Percentiles rank a stretch among this genome's conserved stretches.
Evolutionary conservation across 2,888 invertebrate species (phyloP).

Genomic region (Trachelus iudaicus): DNA sequence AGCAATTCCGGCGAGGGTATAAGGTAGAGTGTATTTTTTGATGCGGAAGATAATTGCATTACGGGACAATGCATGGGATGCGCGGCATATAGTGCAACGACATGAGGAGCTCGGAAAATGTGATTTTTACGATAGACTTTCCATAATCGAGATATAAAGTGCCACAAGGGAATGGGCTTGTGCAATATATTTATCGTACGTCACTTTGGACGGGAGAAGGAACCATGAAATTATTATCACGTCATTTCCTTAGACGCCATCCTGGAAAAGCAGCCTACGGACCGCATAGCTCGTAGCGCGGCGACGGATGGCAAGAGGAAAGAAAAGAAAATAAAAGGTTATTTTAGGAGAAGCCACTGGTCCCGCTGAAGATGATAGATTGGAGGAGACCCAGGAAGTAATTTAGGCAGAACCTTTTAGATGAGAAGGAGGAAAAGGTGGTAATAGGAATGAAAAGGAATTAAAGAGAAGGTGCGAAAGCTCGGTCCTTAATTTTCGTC

Average conservation of each 20-base stretch:
- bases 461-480: neutral
- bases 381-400: conserved; percentile 20
- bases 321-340: conserved; percentile 35
- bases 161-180: neutral
- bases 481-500: neutral
- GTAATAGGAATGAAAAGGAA: neutral
- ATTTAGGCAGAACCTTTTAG: conserved; percentile 18
- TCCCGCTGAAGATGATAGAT: conserved; percentile 23
- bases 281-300: neutral
- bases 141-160: conserved; percentile 1
- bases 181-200: conserved; percentile 3
- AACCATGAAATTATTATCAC: conserved; percentile 42
- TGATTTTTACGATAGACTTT: conserved; percentile 1
- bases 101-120: neutral
- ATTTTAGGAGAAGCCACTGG: conserved; percentile 31
- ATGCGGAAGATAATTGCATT: neutral
- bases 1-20: neutral
- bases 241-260: conserved; percentile 26
- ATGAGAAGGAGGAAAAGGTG: neutral
- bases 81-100: neutral
- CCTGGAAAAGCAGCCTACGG: conserved; percentile 10
- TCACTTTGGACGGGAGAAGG: conserved; percentile 18
- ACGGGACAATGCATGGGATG: neutral
- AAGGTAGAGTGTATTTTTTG: neutral
- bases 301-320: conserved; percentile 11